Percentiles rank a stretch among this genome's conserved stretches.
phyloP scores from a whole-genome alignment of 2,113 vertebrate species.

The Psittacula cyanocephala region DNA sequence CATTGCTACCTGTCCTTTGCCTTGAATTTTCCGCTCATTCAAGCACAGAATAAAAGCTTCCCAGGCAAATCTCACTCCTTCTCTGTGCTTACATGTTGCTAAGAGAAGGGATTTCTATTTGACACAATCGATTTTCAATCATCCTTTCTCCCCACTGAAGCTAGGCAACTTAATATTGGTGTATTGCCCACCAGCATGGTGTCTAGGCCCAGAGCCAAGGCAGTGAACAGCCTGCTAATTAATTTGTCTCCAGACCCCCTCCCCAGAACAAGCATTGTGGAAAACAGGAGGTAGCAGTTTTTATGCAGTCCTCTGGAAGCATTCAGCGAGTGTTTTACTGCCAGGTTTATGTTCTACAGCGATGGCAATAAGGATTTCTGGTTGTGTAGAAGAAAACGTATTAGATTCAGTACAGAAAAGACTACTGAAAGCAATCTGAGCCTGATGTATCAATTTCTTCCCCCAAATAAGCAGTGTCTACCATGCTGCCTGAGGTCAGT shows the following conservation, averaged over 20 bases:
- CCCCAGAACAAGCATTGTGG: slow-evolving; percentile 6
- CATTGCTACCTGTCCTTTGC: neutral
- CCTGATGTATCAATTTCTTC: neutral
- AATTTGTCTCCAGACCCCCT: slow-evolving; percentile 2
- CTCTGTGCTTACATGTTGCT: neutral
- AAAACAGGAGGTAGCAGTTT: neutral
- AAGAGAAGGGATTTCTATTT: slow-evolving; percentile 22
- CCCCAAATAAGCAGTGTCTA: neutral
- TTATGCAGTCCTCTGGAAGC: neutral
- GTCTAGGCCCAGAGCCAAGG: slow-evolving; percentile 15
- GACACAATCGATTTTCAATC: neutral
- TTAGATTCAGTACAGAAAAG: neutral
- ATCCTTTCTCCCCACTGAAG: neutral
- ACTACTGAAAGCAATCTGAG: neutral
- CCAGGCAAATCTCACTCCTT: neutral
- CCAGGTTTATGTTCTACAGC: neutral
- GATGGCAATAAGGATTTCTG: neutral
- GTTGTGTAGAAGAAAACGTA: neutral
- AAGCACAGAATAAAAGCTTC: neutral
- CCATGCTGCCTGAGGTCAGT: neutral
- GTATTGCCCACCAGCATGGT: neutral
- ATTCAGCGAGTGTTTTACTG: neutral
- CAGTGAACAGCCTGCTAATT: slow-evolving; percentile 31
- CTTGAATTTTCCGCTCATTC: neutral
- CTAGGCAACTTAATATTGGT: neutral